These are phyloP conservation scores for Drymodes brunneopygia DNA, from an alignment of 2,113 vertebrate genomes.

Conservation along the genomic window DNA sequence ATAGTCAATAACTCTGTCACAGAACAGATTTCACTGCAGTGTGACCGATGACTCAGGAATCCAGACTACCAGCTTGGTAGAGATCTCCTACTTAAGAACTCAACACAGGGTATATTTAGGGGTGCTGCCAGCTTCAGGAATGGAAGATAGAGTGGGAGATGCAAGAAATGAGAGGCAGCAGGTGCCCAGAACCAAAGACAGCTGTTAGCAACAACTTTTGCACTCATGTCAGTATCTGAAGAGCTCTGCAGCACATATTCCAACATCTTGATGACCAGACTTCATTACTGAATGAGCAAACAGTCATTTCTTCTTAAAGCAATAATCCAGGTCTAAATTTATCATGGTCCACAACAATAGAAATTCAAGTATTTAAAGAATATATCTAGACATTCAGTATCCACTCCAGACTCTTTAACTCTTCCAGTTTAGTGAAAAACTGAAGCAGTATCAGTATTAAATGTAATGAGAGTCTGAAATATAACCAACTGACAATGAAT, in stretches of 20 bases:
- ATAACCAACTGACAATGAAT: background rate
- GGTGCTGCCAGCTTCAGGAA: constrained; percentile 7
- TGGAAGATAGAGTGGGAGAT: constrained; percentile 33
- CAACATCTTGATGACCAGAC: constrained; percentile 51
- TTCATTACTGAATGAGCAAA: constrained; percentile 53
- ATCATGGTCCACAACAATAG: constrained; percentile 23
- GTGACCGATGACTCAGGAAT: background rate
- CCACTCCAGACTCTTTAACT: constrained; percentile 2
- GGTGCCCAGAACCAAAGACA: constrained; percentile 45
- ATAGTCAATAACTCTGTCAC: background rate
- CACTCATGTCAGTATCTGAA: constrained; percentile 13
- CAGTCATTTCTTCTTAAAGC: constrained; percentile 38
- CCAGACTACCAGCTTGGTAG: background rate
- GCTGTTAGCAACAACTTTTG: constrained; percentile 40
- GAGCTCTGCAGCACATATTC: constrained; percentile 25
- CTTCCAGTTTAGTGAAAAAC: constrained; percentile 36
- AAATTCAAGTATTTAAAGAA: constrained; percentile 52
- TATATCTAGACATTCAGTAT: background rate
- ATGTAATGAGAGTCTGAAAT: constrained; percentile 17
- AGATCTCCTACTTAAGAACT: background rate
- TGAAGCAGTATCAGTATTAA: constrained; percentile 39
- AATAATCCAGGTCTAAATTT: constrained; percentile 55
- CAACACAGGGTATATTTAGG: constrained; percentile 1
- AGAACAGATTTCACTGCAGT: background rate
- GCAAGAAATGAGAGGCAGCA: constrained; percentile 40